phyloP scores from a whole-genome alignment of 37 sponge, comb jelly and placozoan species.

The Tethya wilhelma region DNA sequence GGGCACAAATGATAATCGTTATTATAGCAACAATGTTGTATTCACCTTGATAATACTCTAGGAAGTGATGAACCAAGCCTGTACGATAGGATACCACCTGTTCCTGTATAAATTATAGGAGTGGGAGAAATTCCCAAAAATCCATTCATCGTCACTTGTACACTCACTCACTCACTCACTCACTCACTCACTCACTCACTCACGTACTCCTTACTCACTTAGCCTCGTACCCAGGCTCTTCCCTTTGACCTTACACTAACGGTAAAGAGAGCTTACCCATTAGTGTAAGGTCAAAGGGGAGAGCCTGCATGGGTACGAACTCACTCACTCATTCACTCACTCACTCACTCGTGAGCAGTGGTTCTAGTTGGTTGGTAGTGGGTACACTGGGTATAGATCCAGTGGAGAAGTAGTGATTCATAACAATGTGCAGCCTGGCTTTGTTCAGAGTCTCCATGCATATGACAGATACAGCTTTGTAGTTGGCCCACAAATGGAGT shows the following conservation, averaged over 20 bases:
- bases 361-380: slow-evolving; percentile 64
- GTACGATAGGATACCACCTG: background rate
- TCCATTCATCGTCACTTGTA: background rate
- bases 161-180: background rate
- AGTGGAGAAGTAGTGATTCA: slow-evolving; percentile 58
- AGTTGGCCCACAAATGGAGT: slow-evolving; percentile 89
- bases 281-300: background rate
- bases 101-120: background rate
- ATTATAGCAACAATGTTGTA: background rate
- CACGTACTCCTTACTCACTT: background rate
- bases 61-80: slow-evolving; percentile 1
- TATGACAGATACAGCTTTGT: slow-evolving; percentile 82
- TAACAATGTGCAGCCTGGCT: slow-evolving; percentile 74
- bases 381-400: slow-evolving; percentile 39
- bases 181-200: background rate
- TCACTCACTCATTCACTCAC: background rate
- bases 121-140: background rate
- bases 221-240: background rate
- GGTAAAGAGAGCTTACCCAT: too few relatives aligned
- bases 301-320: background rate
- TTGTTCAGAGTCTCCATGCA: slow-evolving; percentile 90
- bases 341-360: slow-evolving; percentile 55
- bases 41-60: background rate
- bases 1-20: background rate
- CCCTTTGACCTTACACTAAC: too few relatives aligned